Evolutionary conservation across 1,140 invertebrate genomes (phyloP).

Genomic region (Drosophila subobscura): DNA sequence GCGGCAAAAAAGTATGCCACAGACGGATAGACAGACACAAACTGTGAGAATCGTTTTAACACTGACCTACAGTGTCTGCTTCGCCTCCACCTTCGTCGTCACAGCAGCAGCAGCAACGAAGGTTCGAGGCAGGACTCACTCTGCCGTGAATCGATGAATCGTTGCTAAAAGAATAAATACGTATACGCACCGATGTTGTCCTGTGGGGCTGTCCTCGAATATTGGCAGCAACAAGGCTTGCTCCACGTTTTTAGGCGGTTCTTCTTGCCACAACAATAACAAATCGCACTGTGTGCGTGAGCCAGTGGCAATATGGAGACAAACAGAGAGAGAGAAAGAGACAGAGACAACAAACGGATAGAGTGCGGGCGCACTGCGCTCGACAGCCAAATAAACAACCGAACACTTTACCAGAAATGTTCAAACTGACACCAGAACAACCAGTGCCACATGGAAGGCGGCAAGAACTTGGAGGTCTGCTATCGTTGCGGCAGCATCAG

Average conservation of each 20-base stretch:
- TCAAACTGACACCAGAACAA: slow-evolving; percentile 65
- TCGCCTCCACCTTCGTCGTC: background rate
- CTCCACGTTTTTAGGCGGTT: slow-evolving; percentile 16
- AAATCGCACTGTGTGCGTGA: slow-evolving; percentile 34
- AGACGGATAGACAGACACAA: slow-evolving; percentile 34
- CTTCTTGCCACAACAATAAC: slow-evolving; percentile 25
- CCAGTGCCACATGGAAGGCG: background rate
- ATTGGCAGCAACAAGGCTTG: slow-evolving; percentile 32
- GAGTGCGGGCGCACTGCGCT: slow-evolving; percentile 17
- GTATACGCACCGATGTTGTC: slow-evolving; percentile 40
- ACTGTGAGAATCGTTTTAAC: slow-evolving; percentile 55
- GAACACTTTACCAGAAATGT: slow-evolving; percentile 72
- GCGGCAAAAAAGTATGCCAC: slow-evolving; percentile 67
- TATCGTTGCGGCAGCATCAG: too few species aligned
- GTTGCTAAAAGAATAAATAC: slow-evolving; percentile 22
- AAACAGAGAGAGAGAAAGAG: slow-evolving; percentile 50
- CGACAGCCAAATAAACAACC: slow-evolving; percentile 44
- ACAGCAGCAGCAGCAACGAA: slow-evolving; percentile 29
- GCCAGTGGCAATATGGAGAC: slow-evolving; percentile 1
- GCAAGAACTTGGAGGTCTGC: too few species aligned
- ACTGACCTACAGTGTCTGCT: slow-evolving; percentile 67
- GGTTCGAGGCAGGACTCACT: too few species aligned
- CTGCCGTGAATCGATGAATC: slow-evolving; percentile 9
- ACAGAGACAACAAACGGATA: slow-evolving; percentile 20
- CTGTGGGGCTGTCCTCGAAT: slow-evolving; percentile 34